Evolutionary conservation across 1,140 invertebrate species (phyloP).

Genomic region (Drosophila fuyamai): DNA sequence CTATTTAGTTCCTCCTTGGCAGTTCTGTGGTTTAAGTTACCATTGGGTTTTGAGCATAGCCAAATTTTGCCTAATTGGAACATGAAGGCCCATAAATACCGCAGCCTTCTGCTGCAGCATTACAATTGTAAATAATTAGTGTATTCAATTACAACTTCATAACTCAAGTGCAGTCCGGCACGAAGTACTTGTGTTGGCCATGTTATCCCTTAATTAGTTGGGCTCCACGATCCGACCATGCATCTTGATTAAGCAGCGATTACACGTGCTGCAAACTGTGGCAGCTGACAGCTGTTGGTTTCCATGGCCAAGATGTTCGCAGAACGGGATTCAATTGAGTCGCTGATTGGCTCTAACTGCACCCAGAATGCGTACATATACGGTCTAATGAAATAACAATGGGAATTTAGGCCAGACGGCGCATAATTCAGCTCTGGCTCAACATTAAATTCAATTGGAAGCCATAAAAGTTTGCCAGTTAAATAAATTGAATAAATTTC

Average conservation of each 20-base stretch:
- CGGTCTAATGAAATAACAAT: slow-evolving; percentile 23
- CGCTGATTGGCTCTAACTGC: slow-evolving; percentile 20
- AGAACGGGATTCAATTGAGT: background rate
- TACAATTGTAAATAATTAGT: slow-evolving; percentile 58
- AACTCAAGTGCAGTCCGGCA: slow-evolving; percentile 32
- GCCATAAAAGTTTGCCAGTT: slow-evolving; percentile 24
- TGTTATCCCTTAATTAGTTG: slow-evolving; percentile 59
- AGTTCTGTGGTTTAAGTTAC: slow-evolving; percentile 23
- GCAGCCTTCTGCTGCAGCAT: slow-evolving; percentile 25
- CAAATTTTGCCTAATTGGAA: slow-evolving; percentile 46
- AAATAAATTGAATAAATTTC: slow-evolving; percentile 42
- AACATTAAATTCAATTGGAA: slow-evolving; percentile 36
- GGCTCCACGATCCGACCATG: slow-evolving; percentile 22
- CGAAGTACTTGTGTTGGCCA: slow-evolving; percentile 17
- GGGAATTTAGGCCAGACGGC: slow-evolving; percentile 3
- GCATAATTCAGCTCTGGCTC: slow-evolving; percentile 1
- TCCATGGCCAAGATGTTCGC: slow-evolving; percentile 12
- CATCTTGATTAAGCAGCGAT: slow-evolving; percentile 58
- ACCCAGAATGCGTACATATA: background rate
- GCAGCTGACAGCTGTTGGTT: slow-evolving; percentile 41
- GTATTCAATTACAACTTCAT: slow-evolving; percentile 76
- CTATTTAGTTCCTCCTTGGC: background rate
- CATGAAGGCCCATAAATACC: slow-evolving; percentile 43
- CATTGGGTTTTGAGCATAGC: background rate
- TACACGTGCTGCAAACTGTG: slow-evolving; percentile 46